These are phyloP conservation scores for Oligia latruncula DNA, from an alignment of 2,888 invertebrate species.

Conservation along the genomic window DNA sequence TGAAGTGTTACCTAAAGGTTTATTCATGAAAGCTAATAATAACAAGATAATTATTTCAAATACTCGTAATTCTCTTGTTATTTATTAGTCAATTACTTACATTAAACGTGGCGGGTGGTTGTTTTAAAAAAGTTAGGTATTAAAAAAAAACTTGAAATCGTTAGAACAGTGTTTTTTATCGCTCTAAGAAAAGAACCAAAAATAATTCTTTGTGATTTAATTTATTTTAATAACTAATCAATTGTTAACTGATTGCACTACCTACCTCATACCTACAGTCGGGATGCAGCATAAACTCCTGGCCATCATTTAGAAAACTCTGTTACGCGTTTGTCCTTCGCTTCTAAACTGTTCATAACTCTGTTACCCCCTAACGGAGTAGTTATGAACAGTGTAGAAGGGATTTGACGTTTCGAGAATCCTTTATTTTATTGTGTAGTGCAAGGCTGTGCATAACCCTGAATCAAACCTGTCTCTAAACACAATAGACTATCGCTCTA, in stretches of 20 bases:
- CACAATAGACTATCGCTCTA: background rate
- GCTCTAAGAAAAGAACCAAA: background rate
- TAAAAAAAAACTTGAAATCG: background rate
- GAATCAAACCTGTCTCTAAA: background rate
- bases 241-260: background rate
- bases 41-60: background rate
- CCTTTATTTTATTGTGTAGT: background rate
- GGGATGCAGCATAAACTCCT: background rate
- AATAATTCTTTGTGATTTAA: background rate
- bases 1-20: background rate
- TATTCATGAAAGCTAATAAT: background rate
- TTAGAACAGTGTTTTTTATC: background rate
- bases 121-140: too few species aligned
- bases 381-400: background rate
- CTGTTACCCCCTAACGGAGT: background rate
- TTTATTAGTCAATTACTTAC: constrained; percentile 1
- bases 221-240: background rate
- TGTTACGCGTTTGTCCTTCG: background rate
- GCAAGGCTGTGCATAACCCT: background rate
- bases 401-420: background rate
- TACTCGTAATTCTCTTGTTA: background rate
- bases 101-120: background rate
- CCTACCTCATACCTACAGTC: background rate
- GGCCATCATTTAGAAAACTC: background rate
- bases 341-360: background rate